Evolutionary conservation across 2,113 vertebrate species (phyloP).

Genomic region (Suricata suricatta): DNA sequence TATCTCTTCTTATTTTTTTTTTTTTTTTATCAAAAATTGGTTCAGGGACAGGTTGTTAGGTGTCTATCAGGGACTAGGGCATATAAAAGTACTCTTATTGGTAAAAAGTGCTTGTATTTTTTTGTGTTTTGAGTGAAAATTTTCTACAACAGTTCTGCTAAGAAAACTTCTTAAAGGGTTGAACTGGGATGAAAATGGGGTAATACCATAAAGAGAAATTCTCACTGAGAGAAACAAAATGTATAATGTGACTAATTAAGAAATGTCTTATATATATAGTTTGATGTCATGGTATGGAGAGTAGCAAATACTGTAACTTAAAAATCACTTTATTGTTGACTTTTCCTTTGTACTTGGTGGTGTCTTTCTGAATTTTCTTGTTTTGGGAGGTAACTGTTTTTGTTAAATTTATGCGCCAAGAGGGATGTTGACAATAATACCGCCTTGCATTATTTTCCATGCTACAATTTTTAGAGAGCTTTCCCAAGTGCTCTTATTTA

Average conservation of each 20-base stretch:
- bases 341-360: not conserved
- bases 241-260: not conserved
- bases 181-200: not conserved
- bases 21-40: slow-evolving; percentile 4
- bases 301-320: not conserved
- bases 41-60: not conserved
- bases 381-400: not conserved
- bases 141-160: not conserved
- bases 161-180: not conserved
- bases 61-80: not conserved
- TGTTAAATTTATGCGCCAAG: not conserved
- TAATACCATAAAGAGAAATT: not conserved
- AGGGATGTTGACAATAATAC: not conserved
- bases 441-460: not conserved
- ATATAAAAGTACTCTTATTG: not conserved
- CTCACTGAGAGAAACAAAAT: not conserved
- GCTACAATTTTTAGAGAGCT: not conserved
- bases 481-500: not conserved
- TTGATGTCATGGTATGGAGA: not conserved
- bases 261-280: not conserved
- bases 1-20: slow-evolving; percentile 24
- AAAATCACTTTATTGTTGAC: not conserved
- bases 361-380: not conserved
- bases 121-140: not conserved
- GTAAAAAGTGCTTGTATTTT: not conserved